Base-by-base conservation (phyloP, 1,140 invertebrate genomes). In the Babylonia areolata region DNA sequence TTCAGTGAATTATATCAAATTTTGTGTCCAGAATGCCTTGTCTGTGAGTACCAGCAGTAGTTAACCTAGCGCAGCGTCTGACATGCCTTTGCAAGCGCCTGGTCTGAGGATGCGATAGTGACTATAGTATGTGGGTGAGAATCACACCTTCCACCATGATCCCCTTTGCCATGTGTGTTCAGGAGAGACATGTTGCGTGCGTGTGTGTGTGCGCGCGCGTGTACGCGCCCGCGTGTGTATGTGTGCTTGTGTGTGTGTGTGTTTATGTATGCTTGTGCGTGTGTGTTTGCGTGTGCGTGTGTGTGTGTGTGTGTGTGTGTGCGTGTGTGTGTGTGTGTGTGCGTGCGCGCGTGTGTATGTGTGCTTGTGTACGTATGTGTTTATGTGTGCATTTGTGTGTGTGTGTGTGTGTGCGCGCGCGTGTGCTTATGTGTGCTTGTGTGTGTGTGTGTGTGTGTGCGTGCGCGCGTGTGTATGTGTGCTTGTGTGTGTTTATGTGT, bases 271-370 rank as follows among this genome's bases (percentile, higher is more conserved):
- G 58, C 23, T 6, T 64, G 58, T 64, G 58, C 23, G 58, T 64
- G 58, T 64, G 58, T 64, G 58, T 64, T 6, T 64, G 58, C 23
- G 58, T 64, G 58, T 64, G 58, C 23, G 58, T 64, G 58, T 64
- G 58, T 64, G 58, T 28, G 58, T 64, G 58, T 28, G 58, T 64
- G 58, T 64, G 58, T n/a, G 58, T 64, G 58, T n/a, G 58, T 64
- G 58, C 58, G 23, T 64, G 58, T 23, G 12, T 64, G 58, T 23
- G 58, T 64, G 58, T n/a, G 23, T n/a, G 0, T 64, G 58, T n/a
- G 58, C 6, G 58, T 6, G 58, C 28, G 58, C 23, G 58, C 6
- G 58, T 23, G 58, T n/a, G 58, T 64, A n/a, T 6, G 58, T 23
- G 58, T 23, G 23, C 28, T 6, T 23, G 23, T 64, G 17, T 23